A percentile compares a stretch with the other conserved stretches of the same genome.
Evolutionary conservation across 2,113 vertebrate genomes (phyloP).

Genomic region (Dromaius novaehollandiae): DNA sequence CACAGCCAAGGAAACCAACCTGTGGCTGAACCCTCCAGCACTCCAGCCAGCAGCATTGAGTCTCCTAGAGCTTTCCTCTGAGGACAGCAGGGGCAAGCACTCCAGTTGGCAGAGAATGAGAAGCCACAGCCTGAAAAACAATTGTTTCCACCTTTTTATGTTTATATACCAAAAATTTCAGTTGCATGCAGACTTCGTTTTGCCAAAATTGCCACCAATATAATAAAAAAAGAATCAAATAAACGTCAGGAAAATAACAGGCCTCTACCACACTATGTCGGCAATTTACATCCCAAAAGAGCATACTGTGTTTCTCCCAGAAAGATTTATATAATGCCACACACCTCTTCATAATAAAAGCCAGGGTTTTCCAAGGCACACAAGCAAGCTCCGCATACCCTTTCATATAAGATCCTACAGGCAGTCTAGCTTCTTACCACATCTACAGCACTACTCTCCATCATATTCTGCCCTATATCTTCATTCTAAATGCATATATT

Average conservation of each 20-base stretch:
- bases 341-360: neutral
- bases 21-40: neutral
- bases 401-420: neutral
- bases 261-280: neutral
- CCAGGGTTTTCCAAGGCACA: neutral
- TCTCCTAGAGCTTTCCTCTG: neutral
- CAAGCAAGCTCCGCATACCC: neutral
- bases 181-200: neutral
- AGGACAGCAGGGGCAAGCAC: neutral
- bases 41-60: neutral
- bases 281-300: neutral
- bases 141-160: neutral
- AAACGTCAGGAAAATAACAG: neutral
- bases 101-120: constrained; percentile 3
- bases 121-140: constrained; percentile 54
- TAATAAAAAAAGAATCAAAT: neutral
- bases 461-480: neutral
- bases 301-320: neutral
- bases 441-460: neutral
- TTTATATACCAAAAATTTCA: neutral
- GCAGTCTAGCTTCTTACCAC: neutral
- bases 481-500: neutral
- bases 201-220: constrained; percentile 7
- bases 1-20: neutral
- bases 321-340: neutral